A percentile compares a stretch with the other conserved stretches of the same genome.
Conservation (phyloP, 2,797 vertebrate genomes). For the Graptemys geographica region DNA sequence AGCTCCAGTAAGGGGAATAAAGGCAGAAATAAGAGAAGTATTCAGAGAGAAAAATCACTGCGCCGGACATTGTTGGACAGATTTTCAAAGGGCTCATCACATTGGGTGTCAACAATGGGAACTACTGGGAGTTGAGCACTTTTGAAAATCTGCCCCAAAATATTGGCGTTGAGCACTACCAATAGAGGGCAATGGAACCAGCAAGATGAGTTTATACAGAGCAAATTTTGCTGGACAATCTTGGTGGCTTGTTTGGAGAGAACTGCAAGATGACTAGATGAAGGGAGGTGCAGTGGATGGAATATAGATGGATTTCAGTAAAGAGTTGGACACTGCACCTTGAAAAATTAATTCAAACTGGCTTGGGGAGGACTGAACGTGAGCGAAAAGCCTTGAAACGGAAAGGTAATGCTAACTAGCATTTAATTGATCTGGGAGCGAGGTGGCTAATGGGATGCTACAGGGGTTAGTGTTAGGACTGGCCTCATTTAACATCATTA, state of each 20-base stretch:
- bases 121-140: neutral
- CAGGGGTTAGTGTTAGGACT: neutral
- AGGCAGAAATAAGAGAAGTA: neutral
- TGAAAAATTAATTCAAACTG: neutral
- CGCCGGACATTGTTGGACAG: neutral
- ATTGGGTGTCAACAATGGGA: neutral
- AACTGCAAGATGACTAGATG: neutral
- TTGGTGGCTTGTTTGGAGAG: neutral
- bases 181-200: neutral
- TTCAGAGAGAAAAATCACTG: neutral
- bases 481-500: neutral
- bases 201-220: neutral
- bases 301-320: neutral
- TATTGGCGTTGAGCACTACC: neutral
- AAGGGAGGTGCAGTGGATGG: neutral
- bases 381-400: neutral
- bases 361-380: neutral
- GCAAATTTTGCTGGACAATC: accelerated
- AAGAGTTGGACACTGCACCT: neutral
- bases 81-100: slow-evolving; percentile 23
- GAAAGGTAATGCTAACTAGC: neutral
- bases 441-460: slow-evolving; percentile 27
- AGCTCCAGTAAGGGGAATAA: neutral
- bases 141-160: neutral
- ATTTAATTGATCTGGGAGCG: slow-evolving; percentile 35